Evolutionary conservation across 2,797 vertebrate species (phyloP).

Genomic region (Hoplostethus atlanticus): DNA sequence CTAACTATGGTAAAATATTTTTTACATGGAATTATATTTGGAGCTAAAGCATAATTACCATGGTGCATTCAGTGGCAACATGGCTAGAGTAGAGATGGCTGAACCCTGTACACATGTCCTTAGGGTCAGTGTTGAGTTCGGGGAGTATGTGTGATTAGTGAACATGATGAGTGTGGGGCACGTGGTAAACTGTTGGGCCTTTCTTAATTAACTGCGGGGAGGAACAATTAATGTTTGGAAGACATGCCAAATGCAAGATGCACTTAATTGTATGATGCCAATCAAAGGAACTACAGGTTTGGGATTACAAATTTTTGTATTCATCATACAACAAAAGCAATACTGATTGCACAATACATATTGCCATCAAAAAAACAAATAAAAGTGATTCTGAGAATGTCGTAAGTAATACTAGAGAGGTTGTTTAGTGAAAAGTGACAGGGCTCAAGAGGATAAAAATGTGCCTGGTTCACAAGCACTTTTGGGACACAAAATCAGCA

Average conservation of each 20-base stretch:
- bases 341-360: conserved; percentile 31
- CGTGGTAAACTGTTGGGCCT: conserved; percentile 70
- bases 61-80: conserved; percentile 31
- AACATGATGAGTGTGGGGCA: conserved; percentile 68
- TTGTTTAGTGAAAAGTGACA: conserved; percentile 82
- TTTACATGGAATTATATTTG: conserved; percentile 20
- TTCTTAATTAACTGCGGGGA: conserved; percentile 74
- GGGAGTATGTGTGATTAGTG: conserved; percentile 67
- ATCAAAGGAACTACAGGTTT: conserved; percentile 54
- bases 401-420: conserved; percentile 72
- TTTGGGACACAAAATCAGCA: conserved; percentile 66
- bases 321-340: conserved; percentile 42
- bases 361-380: background rate
- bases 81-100: conserved; percentile 35
- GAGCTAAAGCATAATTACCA: conserved; percentile 6
- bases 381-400: conserved; percentile 43
- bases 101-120: conserved; percentile 59
- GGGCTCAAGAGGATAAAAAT: conserved; percentile 75
- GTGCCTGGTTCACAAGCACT: conserved; percentile 66
- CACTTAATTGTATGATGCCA: conserved; percentile 58
- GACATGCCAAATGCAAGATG: conserved; percentile 67
- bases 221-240: conserved; percentile 71
- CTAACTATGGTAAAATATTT: background rate
- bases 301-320: conserved; percentile 34
- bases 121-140: conserved; percentile 68